Evolutionary conservation across 2,113 vertebrate species (phyloP).

Genomic region (Crotalus horridus): DNA sequence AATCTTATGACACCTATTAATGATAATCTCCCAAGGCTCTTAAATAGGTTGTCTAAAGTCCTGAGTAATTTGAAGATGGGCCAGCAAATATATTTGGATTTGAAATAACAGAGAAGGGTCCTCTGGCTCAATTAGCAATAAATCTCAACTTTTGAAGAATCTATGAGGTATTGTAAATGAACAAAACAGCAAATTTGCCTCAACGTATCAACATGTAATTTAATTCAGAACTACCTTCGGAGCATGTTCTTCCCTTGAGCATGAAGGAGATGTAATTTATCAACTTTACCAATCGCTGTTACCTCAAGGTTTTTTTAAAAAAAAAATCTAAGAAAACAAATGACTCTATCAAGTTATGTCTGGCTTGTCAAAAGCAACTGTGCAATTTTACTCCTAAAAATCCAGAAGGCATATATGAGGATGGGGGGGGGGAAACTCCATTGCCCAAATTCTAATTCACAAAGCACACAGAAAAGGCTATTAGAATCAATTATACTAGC

Average conservation of each 20-base stretch:
- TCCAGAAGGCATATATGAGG: constrained; percentile 6
- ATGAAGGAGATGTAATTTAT: constrained; percentile 24
- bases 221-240: constrained; percentile 40
- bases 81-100: constrained; percentile 48
- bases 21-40: constrained; percentile 54
- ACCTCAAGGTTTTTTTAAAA: constrained; percentile 37
- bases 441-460: neutral
- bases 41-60: constrained; percentile 62
- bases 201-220: constrained; percentile 22
- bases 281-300: constrained; percentile 30
- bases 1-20: constrained; percentile 56
- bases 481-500: neutral
- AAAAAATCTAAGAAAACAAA: constrained; percentile 30
- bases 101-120: constrained; percentile 48
- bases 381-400: neutral
- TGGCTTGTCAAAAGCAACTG: constrained; percentile 22
- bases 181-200: constrained; percentile 40
- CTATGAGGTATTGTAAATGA: constrained; percentile 33
- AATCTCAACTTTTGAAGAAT: constrained; percentile 41
- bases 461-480: neutral
- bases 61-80: constrained; percentile 45
- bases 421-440: neutral
- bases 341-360: constrained; percentile 32
- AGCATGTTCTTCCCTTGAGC: constrained; percentile 2
- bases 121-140: constrained; percentile 45